phyloP scores from a whole-genome alignment of 2,888 invertebrate species.

The Papilio demoleus region DNA sequence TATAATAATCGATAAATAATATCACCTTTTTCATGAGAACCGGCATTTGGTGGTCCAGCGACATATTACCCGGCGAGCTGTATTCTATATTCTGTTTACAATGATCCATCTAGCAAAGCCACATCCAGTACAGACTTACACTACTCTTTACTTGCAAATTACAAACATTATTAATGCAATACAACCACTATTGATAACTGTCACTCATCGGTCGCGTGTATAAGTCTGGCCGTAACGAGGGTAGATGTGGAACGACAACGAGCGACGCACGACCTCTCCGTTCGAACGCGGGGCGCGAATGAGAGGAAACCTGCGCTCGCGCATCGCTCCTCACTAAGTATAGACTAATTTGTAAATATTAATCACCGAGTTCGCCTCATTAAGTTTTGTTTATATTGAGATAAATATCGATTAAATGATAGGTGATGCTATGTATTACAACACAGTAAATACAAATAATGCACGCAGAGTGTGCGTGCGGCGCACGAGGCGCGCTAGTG shows the following conservation, averaged over 20 bases:
- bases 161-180: slow-evolving; percentile 54
- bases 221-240: slow-evolving; percentile 48
- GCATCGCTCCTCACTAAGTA: slow-evolving; percentile 49
- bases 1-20: neutral
- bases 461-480: slow-evolving; percentile 69
- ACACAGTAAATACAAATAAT: slow-evolving; percentile 59
- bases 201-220: slow-evolving; percentile 60
- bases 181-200: slow-evolving; percentile 66
- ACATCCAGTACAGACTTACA: slow-evolving; percentile 53
- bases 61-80: slow-evolving; percentile 74
- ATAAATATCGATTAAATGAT: slow-evolving; percentile 49
- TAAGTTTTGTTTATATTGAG: slow-evolving; percentile 61
- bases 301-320: slow-evolving; percentile 41
- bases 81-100: slow-evolving; percentile 51
- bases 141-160: slow-evolving; percentile 54
- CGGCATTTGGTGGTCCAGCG: slow-evolving; percentile 75
- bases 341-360: slow-evolving; percentile 66
- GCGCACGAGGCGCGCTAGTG: slow-evolving; percentile 66
- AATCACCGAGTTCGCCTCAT: slow-evolving; percentile 58
- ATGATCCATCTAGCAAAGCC: slow-evolving; percentile 56
- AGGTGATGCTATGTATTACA: slow-evolving; percentile 60
- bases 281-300: slow-evolving; percentile 49
- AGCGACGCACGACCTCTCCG: slow-evolving; percentile 48
- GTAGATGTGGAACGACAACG: slow-evolving; percentile 50
- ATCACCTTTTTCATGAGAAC: slow-evolving; percentile 76